Evolutionary conservation across 1,140 invertebrate species (phyloP).

Genomic region (Chelonus insularis): DNA sequence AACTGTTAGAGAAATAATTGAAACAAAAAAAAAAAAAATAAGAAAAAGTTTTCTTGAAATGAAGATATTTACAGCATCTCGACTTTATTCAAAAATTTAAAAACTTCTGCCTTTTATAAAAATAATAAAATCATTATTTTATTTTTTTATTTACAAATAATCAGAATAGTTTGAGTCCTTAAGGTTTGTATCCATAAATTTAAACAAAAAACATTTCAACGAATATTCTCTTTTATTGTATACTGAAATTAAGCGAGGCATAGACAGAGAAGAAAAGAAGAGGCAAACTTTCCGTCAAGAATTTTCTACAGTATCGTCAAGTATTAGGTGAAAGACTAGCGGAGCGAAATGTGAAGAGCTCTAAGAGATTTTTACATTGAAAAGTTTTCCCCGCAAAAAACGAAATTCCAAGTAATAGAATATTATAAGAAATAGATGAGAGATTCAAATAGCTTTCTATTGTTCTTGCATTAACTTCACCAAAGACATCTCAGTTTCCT

Average conservation of each 20-base stretch:
- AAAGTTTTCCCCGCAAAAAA: not conserved
- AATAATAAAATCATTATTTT: no score
- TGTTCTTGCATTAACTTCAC: not conserved
- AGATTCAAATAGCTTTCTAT: not conserved
- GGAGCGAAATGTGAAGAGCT: constrained; percentile 1
- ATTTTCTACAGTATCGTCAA: constrained; percentile 1
- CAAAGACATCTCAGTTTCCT: no score
- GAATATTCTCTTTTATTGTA: not conserved
- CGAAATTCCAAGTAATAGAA: not conserved
- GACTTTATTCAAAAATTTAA: no score
- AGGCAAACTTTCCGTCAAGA: not conserved
- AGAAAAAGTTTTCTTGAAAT: no score
- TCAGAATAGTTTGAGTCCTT: no score
- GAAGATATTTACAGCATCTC: no score
- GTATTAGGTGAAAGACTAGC: constrained; percentile 7
- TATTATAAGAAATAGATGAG: not conserved
- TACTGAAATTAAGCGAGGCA: not conserved
- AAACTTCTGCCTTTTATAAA: no score
- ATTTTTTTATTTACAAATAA: no score
- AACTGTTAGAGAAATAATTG: no score
- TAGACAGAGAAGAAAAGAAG: not conserved
- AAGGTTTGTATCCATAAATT: no score
- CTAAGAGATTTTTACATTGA: constrained; percentile 1
- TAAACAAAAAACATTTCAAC: no score
- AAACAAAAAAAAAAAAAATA: no score